phyloP scores from a whole-genome alignment of 2,797 vertebrate genomes.

The Merluccius polli region DNA sequence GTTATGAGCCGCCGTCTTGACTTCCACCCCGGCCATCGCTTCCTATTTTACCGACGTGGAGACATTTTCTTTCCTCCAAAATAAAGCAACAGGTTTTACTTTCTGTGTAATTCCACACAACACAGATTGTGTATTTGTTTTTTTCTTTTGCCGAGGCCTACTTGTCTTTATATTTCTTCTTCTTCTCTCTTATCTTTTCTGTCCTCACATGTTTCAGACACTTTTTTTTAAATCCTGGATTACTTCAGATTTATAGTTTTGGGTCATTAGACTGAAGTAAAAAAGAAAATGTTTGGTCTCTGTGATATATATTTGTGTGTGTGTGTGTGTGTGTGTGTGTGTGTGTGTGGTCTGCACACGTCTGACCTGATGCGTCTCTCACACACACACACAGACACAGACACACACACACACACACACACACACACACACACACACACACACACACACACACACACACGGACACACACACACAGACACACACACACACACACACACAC shows the following conservation, averaged over 20 bases:
- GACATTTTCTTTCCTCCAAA: too few relatives aligned
- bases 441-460: neutral
- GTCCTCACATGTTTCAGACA: neutral
- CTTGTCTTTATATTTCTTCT: neutral
- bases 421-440: neutral
- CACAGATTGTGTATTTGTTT: neutral
- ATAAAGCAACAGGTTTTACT: neutral
- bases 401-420: neutral
- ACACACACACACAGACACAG: constrained; percentile 13
- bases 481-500: constrained; percentile 14
- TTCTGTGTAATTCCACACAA: neutral
- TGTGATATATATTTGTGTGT: neutral
- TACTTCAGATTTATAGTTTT: neutral
- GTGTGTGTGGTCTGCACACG: neutral
- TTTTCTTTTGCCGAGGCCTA: neutral
- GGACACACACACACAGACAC: neutral
- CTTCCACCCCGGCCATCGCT: neutral
- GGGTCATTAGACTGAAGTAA: neutral
- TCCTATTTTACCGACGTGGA: neutral
- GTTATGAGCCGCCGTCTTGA: neutral
- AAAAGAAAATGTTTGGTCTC: neutral
- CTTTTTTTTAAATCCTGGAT: neutral
- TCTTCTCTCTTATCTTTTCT: neutral
- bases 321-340: neutral
- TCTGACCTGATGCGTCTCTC: neutral